A percentile compares a stretch with the other conserved stretches of the same genome.
Conservation (phyloP, 53 echinoderm and acorn worm genomes). For the Glandiceps talaboti region DNA sequence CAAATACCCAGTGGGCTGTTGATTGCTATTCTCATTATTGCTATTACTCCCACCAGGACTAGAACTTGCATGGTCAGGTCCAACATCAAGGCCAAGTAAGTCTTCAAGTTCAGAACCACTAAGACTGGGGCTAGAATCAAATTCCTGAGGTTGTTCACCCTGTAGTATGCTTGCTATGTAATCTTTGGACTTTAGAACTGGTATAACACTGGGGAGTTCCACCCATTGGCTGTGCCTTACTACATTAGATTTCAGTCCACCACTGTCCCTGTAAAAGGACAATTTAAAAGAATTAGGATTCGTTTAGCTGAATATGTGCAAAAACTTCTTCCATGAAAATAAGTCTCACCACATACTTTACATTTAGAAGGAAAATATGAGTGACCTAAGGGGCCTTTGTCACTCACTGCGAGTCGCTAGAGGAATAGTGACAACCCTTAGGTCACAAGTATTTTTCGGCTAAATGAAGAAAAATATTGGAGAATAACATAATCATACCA, state of each 20-base stretch:
- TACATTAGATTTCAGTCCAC: not conserved
- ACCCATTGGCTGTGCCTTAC: not conserved
- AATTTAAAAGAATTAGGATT: too few relatives aligned
- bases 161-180: not conserved
- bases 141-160: not conserved
- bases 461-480: too few relatives aligned
- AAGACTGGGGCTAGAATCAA: not conserved
- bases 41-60: not conserved
- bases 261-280: not conserved
- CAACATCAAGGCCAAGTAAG: not conserved
- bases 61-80: not conserved
- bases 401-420: too few relatives aligned
- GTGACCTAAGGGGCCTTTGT: too few relatives aligned
- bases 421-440: too few relatives aligned
- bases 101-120: not conserved
- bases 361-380: too few relatives aligned
- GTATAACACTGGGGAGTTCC: not conserved
- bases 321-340: too few relatives aligned
- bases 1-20: not conserved
- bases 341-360: too few relatives aligned
- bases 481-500: too few relatives aligned
- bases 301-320: too few relatives aligned
- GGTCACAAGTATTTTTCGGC: too few relatives aligned
- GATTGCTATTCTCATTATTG: not conserved
- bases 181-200: not conserved